Conservation (phyloP, 2,888 invertebrate species). For the Podabrus alpinus region DNA sequence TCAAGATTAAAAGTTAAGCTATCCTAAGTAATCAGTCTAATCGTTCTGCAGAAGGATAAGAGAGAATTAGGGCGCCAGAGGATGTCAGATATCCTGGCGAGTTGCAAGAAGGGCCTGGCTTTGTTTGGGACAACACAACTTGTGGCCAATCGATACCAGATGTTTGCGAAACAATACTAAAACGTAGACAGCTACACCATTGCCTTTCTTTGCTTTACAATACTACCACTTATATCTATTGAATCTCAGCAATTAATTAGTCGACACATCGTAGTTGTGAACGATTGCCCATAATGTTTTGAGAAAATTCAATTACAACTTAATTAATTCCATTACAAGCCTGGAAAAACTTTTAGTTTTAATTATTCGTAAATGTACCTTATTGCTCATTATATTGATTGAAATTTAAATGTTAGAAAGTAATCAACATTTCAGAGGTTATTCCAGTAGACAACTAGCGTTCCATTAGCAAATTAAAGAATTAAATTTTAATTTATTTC, state of each 20-base stretch:
- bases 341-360: not conserved
- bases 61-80: slow-evolving; percentile 31
- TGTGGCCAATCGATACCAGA: slow-evolving; percentile 28
- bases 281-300: slow-evolving; percentile 15
- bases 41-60: slow-evolving; percentile 29
- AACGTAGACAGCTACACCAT: slow-evolving; percentile 28
- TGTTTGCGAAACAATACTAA: slow-evolving; percentile 30
- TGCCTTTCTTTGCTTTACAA: slow-evolving; percentile 20
- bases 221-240: slow-evolving; percentile 26
- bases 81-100: slow-evolving; percentile 29
- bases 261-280: slow-evolving; percentile 14
- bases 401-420: not conserved
- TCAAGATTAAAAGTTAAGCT: slow-evolving; percentile 41
- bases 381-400: not conserved
- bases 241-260: slow-evolving; percentile 24
- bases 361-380: not conserved
- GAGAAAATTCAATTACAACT: slow-evolving; percentile 17
- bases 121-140: slow-evolving; percentile 26
- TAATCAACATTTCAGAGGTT: not conserved
- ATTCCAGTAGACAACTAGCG: not conserved
- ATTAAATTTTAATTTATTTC: not conserved
- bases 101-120: slow-evolving; percentile 24
- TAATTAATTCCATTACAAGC: slow-evolving; percentile 11
- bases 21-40: slow-evolving; percentile 37
- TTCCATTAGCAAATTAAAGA: not conserved